Conservation (phyloP, 30 jellyfish, hydroid and myxozoan genomes). For the Cassiopea andromeda region DNA sequence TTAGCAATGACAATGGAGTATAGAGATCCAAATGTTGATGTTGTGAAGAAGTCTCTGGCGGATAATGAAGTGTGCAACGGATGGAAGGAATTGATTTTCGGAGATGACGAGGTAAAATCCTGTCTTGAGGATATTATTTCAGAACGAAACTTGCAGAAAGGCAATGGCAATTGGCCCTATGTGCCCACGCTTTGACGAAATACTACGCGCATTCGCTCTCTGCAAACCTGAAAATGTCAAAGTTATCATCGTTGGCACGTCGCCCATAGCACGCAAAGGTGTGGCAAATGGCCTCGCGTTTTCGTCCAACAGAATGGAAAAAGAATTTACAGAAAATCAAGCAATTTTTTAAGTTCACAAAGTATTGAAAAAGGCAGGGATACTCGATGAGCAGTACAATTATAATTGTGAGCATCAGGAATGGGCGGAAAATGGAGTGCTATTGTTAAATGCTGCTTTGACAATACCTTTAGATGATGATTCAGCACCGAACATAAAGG, state of each 20-base stretch:
- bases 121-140: too few relatives aligned
- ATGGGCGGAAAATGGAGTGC: conserved; percentile 15
- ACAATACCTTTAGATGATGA: neutral
- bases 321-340: neutral
- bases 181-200: neutral
- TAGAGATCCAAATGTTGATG: too few relatives aligned
- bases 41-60: too few relatives aligned
- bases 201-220: neutral
- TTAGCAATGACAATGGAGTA: too few relatives aligned
- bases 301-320: neutral
- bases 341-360: conserved; percentile 12
- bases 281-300: conserved; percentile 20
- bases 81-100: too few relatives aligned
- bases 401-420: conserved; percentile 2
- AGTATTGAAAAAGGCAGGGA: neutral
- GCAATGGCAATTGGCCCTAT: too few relatives aligned
- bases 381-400: neutral
- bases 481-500: too few relatives aligned
- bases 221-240: neutral
- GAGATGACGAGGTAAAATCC: too few relatives aligned
- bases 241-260: conserved; percentile 16
- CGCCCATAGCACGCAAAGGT: neutral
- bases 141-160: too few relatives aligned
- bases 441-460: neutral
- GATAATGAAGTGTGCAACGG: too few relatives aligned